Evolutionary conservation across 2,113 vertebrate species (phyloP).

Genomic region (Bufo gargarizans): DNA sequence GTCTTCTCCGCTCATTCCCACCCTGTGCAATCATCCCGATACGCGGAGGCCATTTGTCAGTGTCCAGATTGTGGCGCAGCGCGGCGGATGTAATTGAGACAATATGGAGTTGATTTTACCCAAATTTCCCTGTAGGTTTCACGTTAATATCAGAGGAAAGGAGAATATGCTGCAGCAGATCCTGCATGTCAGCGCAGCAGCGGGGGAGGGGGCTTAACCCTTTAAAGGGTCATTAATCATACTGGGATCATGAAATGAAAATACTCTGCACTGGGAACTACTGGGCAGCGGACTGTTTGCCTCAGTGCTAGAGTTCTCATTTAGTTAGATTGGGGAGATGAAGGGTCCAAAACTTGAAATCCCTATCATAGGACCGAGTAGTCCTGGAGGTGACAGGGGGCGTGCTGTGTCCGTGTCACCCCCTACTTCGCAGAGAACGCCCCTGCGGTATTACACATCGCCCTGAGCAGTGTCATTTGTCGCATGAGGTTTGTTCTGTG

Average conservation of each 20-base stretch:
- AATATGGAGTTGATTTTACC: not conserved
- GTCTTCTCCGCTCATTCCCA: not conserved
- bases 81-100: not conserved
- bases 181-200: not conserved
- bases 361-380: too few species aligned
- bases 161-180: not conserved
- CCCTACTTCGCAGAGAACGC: not conserved
- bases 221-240: not conserved
- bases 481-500: not conserved
- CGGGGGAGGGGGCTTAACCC: not conserved
- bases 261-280: too few species aligned
- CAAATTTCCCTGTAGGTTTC: conserved; percentile 15
- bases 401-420: not conserved
- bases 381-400: not conserved
- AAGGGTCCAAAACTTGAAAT: too few species aligned
- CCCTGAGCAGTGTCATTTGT: not conserved
- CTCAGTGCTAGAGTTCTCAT: too few species aligned
- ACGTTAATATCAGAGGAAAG: not conserved
- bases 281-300: too few species aligned
- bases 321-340: too few species aligned
- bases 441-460: not conserved
- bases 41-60: conserved; percentile 10
- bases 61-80: not conserved
- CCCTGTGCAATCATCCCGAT: not conserved
- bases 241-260: not conserved